These are phyloP conservation scores for Drosophila lowei DNA, from an alignment of 1,140 invertebrate genomes.

Conservation along the genomic window DNA sequence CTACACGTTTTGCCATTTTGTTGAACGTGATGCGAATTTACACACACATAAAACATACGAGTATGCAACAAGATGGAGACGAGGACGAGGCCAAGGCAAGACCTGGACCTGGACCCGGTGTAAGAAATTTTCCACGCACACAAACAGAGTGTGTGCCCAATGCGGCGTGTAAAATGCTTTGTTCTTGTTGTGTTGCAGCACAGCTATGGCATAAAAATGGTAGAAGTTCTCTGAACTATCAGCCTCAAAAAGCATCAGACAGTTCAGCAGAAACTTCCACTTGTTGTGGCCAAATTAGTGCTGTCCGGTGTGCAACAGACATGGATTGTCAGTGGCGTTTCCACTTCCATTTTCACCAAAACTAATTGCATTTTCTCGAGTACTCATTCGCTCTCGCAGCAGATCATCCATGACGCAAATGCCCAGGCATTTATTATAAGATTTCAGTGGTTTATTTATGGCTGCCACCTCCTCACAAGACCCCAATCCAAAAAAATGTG, in stretches of 20 bases:
- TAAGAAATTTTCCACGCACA: constrained; percentile 22
- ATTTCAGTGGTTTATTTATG: constrained; percentile 11
- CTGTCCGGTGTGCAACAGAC: constrained; percentile 1
- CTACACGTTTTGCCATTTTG: constrained; percentile 70
- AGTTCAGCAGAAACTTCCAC: too few species aligned
- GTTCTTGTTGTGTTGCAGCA: constrained; percentile 18
- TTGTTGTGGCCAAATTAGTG: constrained; percentile 2
- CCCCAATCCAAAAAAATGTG: neutral
- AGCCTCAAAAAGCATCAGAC: neutral
- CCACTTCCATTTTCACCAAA: neutral
- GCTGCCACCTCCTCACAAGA: too few species aligned
- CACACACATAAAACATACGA: constrained; percentile 49
- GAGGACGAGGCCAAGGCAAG: constrained; percentile 14
- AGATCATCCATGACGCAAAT: constrained; percentile 3
- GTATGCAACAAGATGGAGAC: constrained; percentile 39
- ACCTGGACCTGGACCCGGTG: neutral
- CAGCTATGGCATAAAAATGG: too few species aligned
- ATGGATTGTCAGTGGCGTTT: neutral
- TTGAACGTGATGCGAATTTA: constrained; percentile 70
- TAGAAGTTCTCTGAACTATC: too few species aligned
- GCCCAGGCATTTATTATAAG: constrained; percentile 25
- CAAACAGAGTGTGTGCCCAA: constrained; percentile 40
- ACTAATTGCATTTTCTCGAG: constrained; percentile 37
- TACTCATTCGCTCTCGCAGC: neutral
- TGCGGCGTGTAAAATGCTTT: constrained; percentile 52